phyloP scores from a whole-genome alignment of 2,797 vertebrate genomes.

The Hapalemur alaotrensis region DNA sequence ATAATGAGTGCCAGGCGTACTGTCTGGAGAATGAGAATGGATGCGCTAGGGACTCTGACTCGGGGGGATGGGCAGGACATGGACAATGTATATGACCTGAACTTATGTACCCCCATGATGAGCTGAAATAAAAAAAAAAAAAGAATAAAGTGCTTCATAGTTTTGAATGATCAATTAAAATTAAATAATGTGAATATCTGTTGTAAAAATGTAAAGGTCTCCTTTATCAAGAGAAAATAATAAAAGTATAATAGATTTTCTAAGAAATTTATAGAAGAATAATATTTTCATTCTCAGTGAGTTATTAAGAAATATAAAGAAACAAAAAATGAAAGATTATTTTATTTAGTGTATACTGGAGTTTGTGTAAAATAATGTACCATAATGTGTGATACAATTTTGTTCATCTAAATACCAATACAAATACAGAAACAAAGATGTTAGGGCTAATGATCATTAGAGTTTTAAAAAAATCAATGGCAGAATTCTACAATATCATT shows the following conservation, averaged over 20 bases:
- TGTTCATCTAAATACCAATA: slow-evolving; percentile 46
- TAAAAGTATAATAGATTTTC: background rate
- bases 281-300: background rate
- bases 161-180: background rate
- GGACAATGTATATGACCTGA: no score
- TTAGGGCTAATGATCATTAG: background rate
- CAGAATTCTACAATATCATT: slow-evolving; percentile 78
- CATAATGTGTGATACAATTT: slow-evolving; percentile 72
- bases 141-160: background rate
- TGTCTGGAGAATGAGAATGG: no score
- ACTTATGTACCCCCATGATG: no score
- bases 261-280: background rate
- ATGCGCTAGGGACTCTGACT: no score
- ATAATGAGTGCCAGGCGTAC: no score
- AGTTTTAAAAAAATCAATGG: slow-evolving; percentile 76
- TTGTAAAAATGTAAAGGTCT: background rate
- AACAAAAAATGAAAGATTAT: background rate
- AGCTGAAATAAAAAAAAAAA: no score
- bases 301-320: background rate
- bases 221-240: background rate
- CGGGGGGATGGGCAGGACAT: no score
- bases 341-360: slow-evolving; percentile 48
- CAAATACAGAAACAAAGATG: background rate
- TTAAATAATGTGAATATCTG: background rate
- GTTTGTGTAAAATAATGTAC: slow-evolving; percentile 44